These are phyloP conservation scores for Ellobius talpinus DNA, from an alignment of 2,113 vertebrate genomes.

Conservation along the genomic window DNA sequence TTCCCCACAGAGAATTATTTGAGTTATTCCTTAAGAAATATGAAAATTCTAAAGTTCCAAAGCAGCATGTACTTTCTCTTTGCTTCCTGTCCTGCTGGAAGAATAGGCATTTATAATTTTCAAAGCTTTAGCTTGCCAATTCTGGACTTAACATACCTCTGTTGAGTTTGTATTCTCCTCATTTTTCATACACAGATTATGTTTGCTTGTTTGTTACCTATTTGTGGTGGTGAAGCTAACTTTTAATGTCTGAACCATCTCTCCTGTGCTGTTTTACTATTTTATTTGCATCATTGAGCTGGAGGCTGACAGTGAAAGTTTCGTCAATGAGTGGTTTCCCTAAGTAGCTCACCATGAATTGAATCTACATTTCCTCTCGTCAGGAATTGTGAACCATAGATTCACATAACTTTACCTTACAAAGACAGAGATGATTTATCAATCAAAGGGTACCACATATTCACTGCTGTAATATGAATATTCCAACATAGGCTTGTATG, in stretches of 20 bases:
- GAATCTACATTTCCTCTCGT: neutral
- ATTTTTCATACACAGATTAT: neutral
- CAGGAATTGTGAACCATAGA: neutral
- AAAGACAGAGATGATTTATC: neutral
- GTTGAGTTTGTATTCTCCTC: neutral
- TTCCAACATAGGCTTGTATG: neutral
- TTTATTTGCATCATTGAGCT: neutral
- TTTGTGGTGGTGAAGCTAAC: neutral
- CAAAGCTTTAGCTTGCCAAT: neutral
- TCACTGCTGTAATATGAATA: neutral
- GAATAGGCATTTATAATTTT: neutral
- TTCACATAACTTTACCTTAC: neutral
- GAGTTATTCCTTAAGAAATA: constrained; percentile 29
- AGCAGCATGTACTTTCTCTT: neutral
- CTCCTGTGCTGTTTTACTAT: neutral
- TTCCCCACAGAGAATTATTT: constrained; percentile 33
- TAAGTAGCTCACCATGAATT: neutral
- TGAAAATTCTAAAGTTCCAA: constrained; percentile 15
- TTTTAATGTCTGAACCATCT: neutral
- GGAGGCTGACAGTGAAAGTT: neutral
- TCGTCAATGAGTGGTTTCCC: neutral
- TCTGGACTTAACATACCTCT: neutral
- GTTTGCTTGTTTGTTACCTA: neutral
- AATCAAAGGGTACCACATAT: neutral
- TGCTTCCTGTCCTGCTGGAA: neutral